These are phyloP conservation scores for Halictus quadricinctus DNA, from an alignment of 2,888 invertebrate genomes.

Conservation along the genomic window DNA sequence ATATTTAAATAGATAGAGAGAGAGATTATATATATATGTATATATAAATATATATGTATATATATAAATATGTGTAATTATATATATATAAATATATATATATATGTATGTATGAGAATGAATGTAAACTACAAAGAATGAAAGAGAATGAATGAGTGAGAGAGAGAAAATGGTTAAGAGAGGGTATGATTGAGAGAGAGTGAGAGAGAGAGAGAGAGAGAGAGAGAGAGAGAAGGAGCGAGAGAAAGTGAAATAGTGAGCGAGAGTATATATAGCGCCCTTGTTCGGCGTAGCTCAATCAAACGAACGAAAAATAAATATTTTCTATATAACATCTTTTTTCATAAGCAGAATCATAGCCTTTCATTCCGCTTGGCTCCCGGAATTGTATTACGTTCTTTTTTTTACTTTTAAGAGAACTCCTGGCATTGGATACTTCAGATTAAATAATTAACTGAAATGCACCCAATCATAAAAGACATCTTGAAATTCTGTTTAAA, in stretches of 20 bases:
- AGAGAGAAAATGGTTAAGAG: background rate
- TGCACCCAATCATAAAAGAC: background rate
- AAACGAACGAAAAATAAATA: slow-evolving; percentile 78
- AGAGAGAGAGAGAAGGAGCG: slow-evolving; percentile 16
- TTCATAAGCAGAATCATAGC: slow-evolving; percentile 75
- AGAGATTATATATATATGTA: slow-evolving; percentile 46
- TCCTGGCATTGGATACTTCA: background rate
- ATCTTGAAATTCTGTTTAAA: background rate
- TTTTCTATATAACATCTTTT: slow-evolving; percentile 79
- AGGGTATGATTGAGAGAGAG: background rate
- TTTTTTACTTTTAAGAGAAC: slow-evolving; percentile 14
- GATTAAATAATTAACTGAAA: slow-evolving; percentile 1
- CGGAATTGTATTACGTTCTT: slow-evolving; percentile 41
- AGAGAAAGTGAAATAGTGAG: slow-evolving; percentile 32
- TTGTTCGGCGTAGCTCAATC: slow-evolving; percentile 75
- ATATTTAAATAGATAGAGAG: slow-evolving; percentile 61
- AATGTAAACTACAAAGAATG: slow-evolving; percentile 22
- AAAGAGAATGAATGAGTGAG: slow-evolving; percentile 10
- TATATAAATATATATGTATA: slow-evolving; percentile 22
- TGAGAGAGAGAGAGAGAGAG: too few relatives aligned
- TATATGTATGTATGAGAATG: slow-evolving; percentile 5
- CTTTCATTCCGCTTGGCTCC: slow-evolving; percentile 74
- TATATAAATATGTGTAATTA: slow-evolving; percentile 18
- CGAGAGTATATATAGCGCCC: slow-evolving; percentile 74
- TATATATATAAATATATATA: slow-evolving; percentile 33